Percentiles rank a stretch among this genome's conserved stretches.
Conservation (phyloP, 2,113 vertebrate genomes). For the Platanista minor region DNA sequence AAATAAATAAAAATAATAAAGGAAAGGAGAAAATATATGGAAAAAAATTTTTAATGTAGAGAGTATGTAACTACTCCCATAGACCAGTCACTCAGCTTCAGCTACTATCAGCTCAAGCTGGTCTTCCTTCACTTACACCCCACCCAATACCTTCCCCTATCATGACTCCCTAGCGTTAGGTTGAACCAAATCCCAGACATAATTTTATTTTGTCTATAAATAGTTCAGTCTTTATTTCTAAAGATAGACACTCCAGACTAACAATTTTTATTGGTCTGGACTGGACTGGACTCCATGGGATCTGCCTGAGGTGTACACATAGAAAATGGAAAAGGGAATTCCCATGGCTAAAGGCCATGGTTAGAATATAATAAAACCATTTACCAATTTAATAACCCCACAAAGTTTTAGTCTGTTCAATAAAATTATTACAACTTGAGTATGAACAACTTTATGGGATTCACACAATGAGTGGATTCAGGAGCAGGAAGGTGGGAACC, state of each 20-base stretch:
- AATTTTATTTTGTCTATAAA: neutral
- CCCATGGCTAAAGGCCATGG: neutral
- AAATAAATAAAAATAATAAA: neutral
- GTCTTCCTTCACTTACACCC: neutral
- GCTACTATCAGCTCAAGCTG: no score
- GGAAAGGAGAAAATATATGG: neutral
- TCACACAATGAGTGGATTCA: neutral
- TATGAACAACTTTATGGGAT: neutral
- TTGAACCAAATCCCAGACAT: neutral
- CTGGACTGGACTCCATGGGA: neutral
- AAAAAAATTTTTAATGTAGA: neutral
- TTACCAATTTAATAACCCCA: neutral
- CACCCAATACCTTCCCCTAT: neutral
- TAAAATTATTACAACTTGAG: constrained; percentile 6
- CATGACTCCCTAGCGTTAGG: no score
- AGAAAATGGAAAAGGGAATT: neutral
- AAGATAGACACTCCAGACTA: neutral
- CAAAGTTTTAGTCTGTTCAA: neutral
- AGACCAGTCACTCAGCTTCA: neutral
- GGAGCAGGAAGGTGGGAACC: neutral
- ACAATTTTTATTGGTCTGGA: neutral
- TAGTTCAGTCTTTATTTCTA: neutral
- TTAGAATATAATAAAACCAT: neutral
- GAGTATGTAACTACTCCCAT: neutral
- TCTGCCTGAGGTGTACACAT: neutral